A percentile compares a stretch with the other conserved stretches of the same genome.
Conservation (phyloP, 2,113 vertebrate species). For the Hymenochirus boettgeri region DNA sequence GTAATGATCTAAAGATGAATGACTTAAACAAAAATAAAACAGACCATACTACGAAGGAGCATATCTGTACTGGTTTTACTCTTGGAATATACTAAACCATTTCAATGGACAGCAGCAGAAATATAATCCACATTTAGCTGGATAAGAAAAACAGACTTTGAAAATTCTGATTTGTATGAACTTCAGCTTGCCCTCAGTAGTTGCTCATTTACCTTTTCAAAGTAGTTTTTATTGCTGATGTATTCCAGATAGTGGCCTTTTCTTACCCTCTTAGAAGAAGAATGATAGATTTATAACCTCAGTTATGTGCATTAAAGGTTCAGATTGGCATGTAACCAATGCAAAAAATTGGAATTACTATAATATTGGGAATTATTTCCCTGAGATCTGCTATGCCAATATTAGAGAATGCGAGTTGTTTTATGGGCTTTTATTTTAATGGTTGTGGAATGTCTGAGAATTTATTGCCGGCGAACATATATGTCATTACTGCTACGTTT, state of each 20-base stretch:
- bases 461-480: neutral
- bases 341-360: neutral
- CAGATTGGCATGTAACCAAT: neutral
- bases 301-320: slow-evolving; percentile 17
- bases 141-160: slow-evolving; percentile 4
- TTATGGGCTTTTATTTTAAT: neutral
- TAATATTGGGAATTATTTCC: neutral
- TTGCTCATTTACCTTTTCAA: slow-evolving; percentile 63
- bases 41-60: neutral
- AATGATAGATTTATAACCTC: slow-evolving; percentile 54
- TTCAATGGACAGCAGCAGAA: neutral
- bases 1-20: slow-evolving; percentile 19
- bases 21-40: slow-evolving; percentile 7
- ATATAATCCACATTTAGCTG: neutral
- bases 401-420: neutral
- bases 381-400: neutral
- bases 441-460: neutral
- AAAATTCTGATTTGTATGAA: slow-evolving; percentile 34
- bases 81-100: neutral
- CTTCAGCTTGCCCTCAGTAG: slow-evolving; percentile 60
- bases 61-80: neutral
- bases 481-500: neutral
- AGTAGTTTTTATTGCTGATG: slow-evolving; percentile 73
- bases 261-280: slow-evolving; percentile 49
- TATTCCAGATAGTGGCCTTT: slow-evolving; percentile 64